Evolutionary conservation across 2,888 invertebrate genomes (phyloP).

Genomic region (Malachius bipustulatus): DNA sequence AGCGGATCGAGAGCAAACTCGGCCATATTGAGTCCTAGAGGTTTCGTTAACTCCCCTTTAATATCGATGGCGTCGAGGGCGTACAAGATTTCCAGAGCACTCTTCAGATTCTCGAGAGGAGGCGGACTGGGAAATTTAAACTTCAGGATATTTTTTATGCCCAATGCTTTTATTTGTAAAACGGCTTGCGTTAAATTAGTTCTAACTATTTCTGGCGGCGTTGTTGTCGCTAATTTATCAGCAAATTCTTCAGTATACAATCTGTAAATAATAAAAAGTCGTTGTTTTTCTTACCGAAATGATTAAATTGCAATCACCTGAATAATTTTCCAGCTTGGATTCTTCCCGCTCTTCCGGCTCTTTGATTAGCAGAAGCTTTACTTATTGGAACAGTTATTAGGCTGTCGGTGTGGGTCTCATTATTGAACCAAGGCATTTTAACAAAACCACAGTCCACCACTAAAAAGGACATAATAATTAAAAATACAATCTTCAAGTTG

Average conservation of each 20-base stretch:
- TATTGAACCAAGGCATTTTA: conserved; percentile 83
- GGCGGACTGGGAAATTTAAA: conserved; percentile 92
- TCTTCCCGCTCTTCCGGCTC: conserved; percentile 88
- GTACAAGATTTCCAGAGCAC: conserved; percentile 76
- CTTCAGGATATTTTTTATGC: conserved; percentile 80
- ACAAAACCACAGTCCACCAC: conserved; percentile 95
- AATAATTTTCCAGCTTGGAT: conserved; percentile 75
- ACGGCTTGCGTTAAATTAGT: conserved; percentile 76
- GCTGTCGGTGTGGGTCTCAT: conserved; percentile 69
- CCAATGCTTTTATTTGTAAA: conserved; percentile 84
- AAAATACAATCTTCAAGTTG: not conserved
- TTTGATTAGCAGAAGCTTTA: conserved; percentile 78
- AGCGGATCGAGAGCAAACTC: conserved; percentile 85
- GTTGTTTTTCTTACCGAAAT: too few relatives aligned
- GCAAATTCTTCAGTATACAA: conserved; percentile 70
- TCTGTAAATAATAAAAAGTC: conserved; percentile 35
- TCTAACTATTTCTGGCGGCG: conserved; percentile 88
- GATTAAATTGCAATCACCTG: too few relatives aligned
- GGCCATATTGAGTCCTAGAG: conserved; percentile 73
- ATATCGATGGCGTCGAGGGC: conserved; percentile 74
- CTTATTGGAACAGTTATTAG: conserved; percentile 75
- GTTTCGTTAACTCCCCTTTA: conserved; percentile 61
- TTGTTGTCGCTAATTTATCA: conserved; percentile 52
- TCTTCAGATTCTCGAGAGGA: conserved; percentile 73
- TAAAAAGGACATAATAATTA: conserved; percentile 35